These are phyloP conservation scores for Myripristis jacobus DNA, from an alignment of 2,797 vertebrate species.

Conservation along the genomic window DNA sequence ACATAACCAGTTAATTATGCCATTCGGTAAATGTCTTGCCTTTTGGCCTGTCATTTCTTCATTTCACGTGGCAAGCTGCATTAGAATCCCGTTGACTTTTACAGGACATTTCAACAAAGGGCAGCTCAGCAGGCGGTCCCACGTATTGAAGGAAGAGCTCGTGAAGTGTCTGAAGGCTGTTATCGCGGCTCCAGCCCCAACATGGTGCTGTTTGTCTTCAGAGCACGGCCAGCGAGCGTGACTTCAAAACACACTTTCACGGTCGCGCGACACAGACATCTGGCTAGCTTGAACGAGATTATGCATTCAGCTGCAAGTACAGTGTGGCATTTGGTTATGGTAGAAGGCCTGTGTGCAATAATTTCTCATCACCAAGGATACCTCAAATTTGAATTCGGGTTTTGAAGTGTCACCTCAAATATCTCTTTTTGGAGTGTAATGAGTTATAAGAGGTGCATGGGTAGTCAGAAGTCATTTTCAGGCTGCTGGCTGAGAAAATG, in stretches of 20 bases:
- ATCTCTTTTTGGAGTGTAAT: constrained; percentile 42
- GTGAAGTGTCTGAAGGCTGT: constrained; percentile 27
- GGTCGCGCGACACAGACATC: neutral
- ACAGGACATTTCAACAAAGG: constrained; percentile 59
- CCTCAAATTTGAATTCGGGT: constrained; percentile 32
- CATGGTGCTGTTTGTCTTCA: constrained; percentile 7
- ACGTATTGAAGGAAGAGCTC: constrained; percentile 35
- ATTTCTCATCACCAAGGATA: constrained; percentile 25
- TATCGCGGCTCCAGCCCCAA: constrained; percentile 21
- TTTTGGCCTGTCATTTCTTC: constrained; percentile 57
- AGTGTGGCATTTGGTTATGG: constrained; percentile 19
- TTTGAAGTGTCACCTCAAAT: constrained; percentile 32
- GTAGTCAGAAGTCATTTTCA: constrained; percentile 33
- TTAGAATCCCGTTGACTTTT: constrained; percentile 67
- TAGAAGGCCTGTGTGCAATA: neutral
- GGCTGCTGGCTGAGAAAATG: constrained; percentile 37
- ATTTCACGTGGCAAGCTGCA: constrained; percentile 48
- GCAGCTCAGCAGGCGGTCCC: constrained; percentile 55
- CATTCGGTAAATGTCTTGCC: constrained; percentile 64
- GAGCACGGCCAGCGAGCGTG: neutral
- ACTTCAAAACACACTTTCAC: constrained; percentile 38
- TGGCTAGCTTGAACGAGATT: constrained; percentile 1
- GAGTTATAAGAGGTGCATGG: constrained; percentile 39
- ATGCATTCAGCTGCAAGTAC: constrained; percentile 14
- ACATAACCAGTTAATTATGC: constrained; percentile 45